phyloP scores from a whole-genome alignment of 2,888 invertebrate species.

The Diarsia brunnea region DNA sequence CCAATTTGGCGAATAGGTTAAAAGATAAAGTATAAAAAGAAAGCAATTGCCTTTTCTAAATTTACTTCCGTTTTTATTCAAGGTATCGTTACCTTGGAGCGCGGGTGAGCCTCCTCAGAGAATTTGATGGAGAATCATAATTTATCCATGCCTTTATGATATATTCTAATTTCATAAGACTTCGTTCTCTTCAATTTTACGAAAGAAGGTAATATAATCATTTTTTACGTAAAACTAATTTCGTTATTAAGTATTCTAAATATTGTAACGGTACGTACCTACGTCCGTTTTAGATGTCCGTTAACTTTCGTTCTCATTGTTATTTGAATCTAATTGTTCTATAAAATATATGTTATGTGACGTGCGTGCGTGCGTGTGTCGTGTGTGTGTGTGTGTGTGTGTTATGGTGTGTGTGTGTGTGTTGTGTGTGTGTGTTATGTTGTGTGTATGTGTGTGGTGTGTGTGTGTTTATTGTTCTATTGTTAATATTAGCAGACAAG shows the following conservation, averaged over 20 bases:
- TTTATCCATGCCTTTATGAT: conserved; percentile 32
- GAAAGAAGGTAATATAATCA: neutral
- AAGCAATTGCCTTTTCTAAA: conserved; percentile 32
- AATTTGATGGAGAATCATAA: conserved; percentile 41
- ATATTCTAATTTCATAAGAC: conserved; percentile 13
- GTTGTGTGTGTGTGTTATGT: too few species aligned
- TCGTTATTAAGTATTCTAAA: neutral
- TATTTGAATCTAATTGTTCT: neutral
- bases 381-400: too few species aligned
- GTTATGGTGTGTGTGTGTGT: too few species aligned
- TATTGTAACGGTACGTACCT: neutral
- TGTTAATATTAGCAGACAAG: neutral
- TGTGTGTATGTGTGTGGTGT: too few species aligned
- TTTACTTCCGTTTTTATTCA: conserved; percentile 45
- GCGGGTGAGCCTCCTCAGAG: conserved; percentile 1
- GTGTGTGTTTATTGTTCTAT: too few species aligned
- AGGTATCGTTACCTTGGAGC: conserved; percentile 1
- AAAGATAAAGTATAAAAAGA: conserved; percentile 41
- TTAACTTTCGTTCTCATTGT: neutral
- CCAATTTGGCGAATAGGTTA: conserved; percentile 22
- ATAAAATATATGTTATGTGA: too few species aligned
- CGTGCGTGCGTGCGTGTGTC: too few species aligned
- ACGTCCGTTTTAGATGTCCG: neutral
- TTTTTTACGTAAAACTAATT: neutral
- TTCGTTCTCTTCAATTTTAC: conserved; percentile 2